A percentile compares a stretch with the other conserved stretches of the same genome.
Conservation (phyloP, 2,888 invertebrate genomes). For the Oligia strigilis region DNA sequence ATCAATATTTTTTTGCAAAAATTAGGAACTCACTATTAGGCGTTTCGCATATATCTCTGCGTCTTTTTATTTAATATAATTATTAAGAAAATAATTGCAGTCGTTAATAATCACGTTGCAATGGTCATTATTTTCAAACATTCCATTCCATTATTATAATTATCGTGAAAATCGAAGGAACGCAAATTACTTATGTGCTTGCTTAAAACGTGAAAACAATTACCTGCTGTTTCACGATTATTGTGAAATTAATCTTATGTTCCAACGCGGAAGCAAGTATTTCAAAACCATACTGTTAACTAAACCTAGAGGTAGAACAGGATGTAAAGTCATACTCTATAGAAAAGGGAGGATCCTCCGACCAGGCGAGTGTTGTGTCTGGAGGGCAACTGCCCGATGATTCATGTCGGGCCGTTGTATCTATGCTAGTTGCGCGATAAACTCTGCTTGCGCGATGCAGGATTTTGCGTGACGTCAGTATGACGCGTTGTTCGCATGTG, state of each 20-base stretch:
- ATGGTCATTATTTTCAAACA: constrained; percentile 27
- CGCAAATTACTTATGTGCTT: not conserved
- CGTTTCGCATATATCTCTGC: not conserved
- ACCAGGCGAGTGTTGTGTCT: too few species aligned
- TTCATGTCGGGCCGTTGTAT: too few species aligned
- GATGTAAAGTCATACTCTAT: too few species aligned
- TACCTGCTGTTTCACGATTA: not conserved
- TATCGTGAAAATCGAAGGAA: constrained; percentile 8
- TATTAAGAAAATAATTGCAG: constrained; percentile 7
- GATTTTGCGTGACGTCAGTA: too few species aligned
- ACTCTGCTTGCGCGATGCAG: too few species aligned
- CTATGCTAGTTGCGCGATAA: too few species aligned
- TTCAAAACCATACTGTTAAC: not conserved
- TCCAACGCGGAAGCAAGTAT: not conserved
- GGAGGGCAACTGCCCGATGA: too few species aligned
- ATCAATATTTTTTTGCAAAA: not conserved
- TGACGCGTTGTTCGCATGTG: too few species aligned
- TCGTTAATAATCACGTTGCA: constrained; percentile 1
- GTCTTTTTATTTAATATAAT: not conserved
- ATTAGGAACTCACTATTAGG: not conserved
- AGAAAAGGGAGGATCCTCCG: too few species aligned
- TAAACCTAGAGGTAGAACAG: too few species aligned
- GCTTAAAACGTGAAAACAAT: not conserved
- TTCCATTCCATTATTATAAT: constrained; percentile 2
- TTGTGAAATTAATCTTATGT: not conserved